phyloP scores from a whole-genome alignment of 2,888 invertebrate genomes.

The Polietes domitor region DNA sequence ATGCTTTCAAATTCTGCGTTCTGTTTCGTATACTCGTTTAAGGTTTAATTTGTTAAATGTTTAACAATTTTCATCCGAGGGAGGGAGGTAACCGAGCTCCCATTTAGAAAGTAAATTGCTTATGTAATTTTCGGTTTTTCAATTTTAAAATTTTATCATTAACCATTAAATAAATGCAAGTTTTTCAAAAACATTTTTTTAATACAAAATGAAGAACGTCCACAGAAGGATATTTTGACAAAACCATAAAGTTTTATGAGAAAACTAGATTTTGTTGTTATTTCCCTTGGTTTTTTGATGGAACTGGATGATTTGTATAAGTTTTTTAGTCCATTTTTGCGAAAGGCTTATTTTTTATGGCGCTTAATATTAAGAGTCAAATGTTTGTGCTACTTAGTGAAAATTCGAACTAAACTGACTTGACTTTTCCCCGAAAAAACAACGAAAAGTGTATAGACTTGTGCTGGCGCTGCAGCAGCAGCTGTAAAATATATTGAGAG shows the following conservation, averaged over 20 bases:
- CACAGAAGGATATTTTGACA: constrained; percentile 20
- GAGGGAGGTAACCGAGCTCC: constrained; percentile 10
- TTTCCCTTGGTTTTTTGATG: constrained; percentile 40
- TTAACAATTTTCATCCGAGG: neutral
- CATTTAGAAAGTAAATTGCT: constrained; percentile 51
- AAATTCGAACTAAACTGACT: constrained; percentile 66
- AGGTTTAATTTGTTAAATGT: neutral
- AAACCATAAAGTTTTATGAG: constrained; percentile 5
- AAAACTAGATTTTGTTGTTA: constrained; percentile 31
- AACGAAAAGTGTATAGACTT: constrained; percentile 61
- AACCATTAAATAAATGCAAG: constrained; percentile 62
- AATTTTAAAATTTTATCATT: constrained; percentile 41
- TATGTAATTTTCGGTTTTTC: constrained; percentile 61
- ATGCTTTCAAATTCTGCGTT: neutral
- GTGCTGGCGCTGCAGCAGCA: constrained; percentile 34
- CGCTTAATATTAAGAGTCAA: constrained; percentile 59
- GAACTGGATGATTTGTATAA: constrained; percentile 34
- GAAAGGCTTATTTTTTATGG: constrained; percentile 57
- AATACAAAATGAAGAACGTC: constrained; percentile 1
- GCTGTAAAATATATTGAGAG: constrained; percentile 64
- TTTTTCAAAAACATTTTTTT: constrained; percentile 50
- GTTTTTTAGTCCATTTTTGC: constrained; percentile 34
- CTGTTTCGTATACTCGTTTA: neutral
- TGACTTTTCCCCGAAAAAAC: constrained; percentile 59
- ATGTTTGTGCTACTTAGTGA: constrained; percentile 66